A percentile compares a stretch with the other conserved stretches of the same genome.
Conservation (phyloP, 2,888 invertebrate species). For the Crocallis elinguaria region DNA sequence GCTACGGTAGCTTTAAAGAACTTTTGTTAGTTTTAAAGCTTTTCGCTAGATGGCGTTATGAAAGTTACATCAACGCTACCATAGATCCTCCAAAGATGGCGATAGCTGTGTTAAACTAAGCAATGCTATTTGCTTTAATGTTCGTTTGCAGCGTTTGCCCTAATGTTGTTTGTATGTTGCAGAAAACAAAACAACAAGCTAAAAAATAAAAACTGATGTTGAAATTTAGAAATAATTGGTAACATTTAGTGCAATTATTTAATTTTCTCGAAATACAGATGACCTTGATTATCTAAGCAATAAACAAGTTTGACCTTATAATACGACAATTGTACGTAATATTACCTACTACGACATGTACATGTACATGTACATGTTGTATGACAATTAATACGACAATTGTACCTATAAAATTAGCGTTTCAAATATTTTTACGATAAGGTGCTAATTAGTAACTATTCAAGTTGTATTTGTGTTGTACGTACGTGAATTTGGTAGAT, state of each 20-base stretch:
- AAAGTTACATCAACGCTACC: constrained; percentile 12
- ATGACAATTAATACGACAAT: no score
- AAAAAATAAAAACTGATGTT: neutral
- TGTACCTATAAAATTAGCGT: constrained; percentile 11
- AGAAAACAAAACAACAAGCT: neutral
- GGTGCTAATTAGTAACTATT: constrained; percentile 14
- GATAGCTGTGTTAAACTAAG: constrained; percentile 38
- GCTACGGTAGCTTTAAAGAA: constrained; percentile 12
- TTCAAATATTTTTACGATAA: constrained; percentile 10
- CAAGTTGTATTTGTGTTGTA: neutral
- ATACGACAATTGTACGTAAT: constrained; percentile 13
- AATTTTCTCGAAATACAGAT: constrained; percentile 1
- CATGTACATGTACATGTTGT: no score
- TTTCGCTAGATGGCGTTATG: constrained; percentile 55
- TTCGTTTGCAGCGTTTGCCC: no score
- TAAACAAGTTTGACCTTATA: constrained; percentile 19
- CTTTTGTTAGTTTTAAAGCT: constrained; percentile 42
- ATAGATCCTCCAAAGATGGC: constrained; percentile 56
- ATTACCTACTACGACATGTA: neutral
- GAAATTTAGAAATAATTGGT: neutral
- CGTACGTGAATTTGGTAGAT: neutral
- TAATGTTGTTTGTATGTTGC: no score
- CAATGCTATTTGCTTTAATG: neutral
- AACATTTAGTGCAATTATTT: neutral
- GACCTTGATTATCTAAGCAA: constrained; percentile 5